Base-by-base conservation (phyloP, 2,888 invertebrate species). In the Pyrocoelia pectoralis region DNA sequence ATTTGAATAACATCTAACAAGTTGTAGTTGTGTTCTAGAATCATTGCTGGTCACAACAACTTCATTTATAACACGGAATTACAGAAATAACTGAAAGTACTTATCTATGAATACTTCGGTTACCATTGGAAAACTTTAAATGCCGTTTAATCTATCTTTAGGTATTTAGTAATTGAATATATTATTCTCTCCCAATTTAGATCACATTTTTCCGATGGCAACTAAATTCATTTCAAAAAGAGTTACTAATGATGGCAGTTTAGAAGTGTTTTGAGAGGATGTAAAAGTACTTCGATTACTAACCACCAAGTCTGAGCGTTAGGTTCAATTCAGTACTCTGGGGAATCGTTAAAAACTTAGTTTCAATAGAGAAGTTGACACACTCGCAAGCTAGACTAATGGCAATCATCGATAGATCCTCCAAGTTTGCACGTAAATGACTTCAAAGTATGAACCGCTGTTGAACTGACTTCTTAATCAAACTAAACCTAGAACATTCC, bases 231-330 rank as follows among this genome's bases (percentile, higher is more conserved):
- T 61, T 56, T 19, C 18, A 33, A 58, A 59, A 65, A 65, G 58
- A 56, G 61, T 67, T 53, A 58, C 67, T 67, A 67, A 67, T 61
- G 67, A 67, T 51, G 64, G 57, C 61, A 61, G 61, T 67, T 65
- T 61, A 15, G 57, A 67, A 65, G 67, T 65, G 57, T 61, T 56
- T 56, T 65, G 58, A 61, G 61, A 64, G 58, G 58, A 57, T 24
- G 40, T 40, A 51, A 56, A 48, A 60, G 60, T 53, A 52, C 56
- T 57, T 19, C 56, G 56, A 56, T 62, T 57, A 57, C 57, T 56
- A 57, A 52, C 17, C n/a, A n/a, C n/a, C 18, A 12, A 56, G 55
- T 18, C 51, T 50, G 43, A 60, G 19, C 51, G 29, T 41, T 53
- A 40, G 62, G 52, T 62, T 62, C 46, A 53, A 53, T 57, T 50